A percentile compares a stretch with the other conserved stretches of the same genome.
Conservation (phyloP, 2,113 vertebrate species). For the Callaeas wilsoni region DNA sequence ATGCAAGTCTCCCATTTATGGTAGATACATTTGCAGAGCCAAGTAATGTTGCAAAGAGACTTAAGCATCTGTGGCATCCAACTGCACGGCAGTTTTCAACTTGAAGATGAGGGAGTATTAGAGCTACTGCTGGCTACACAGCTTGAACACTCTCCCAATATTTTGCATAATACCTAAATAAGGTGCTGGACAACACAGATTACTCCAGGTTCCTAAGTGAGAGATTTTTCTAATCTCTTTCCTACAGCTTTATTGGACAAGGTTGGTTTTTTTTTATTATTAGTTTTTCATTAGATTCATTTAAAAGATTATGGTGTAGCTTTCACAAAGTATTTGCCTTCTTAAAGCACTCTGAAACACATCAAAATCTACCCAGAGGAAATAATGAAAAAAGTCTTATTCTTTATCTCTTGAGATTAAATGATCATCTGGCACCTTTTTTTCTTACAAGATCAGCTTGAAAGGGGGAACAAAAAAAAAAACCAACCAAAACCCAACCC, state of each 20-base stretch:
- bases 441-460: slow-evolving; percentile 2
- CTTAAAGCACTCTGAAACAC: slow-evolving; percentile 32
- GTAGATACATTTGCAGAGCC: background rate
- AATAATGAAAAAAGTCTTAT: background rate
- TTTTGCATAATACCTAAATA: background rate
- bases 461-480: slow-evolving; percentile 7
- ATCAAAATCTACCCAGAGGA: background rate
- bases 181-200: background rate
- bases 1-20: background rate
- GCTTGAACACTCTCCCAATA: background rate
- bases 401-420: slow-evolving; percentile 36
- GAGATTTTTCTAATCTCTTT: background rate
- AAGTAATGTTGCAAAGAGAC: background rate
- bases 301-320: background rate
- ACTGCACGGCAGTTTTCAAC: background rate
- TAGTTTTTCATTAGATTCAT: background rate
- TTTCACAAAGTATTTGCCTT: slow-evolving; percentile 13
- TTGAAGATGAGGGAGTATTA: background rate
- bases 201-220: background rate
- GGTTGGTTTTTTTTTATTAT: background rate
- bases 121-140: background rate
- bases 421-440: slow-evolving; percentile 24
- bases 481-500: background rate
- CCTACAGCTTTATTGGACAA: background rate
- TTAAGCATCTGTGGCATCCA: background rate